phyloP scores from a whole-genome alignment of 35 echinoderm and acorn worm genomes.

The Diadema setosum region DNA sequence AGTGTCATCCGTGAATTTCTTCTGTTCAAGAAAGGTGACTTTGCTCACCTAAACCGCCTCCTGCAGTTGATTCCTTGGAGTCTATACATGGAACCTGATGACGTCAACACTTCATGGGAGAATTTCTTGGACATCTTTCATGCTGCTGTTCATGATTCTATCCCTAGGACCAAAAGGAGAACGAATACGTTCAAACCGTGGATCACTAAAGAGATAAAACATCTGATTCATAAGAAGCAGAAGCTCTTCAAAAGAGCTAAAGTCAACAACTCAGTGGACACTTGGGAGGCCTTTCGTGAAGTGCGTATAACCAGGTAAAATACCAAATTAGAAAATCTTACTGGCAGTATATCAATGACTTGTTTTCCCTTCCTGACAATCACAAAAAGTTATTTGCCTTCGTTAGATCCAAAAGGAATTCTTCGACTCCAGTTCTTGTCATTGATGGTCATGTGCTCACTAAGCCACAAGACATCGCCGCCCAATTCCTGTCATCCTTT shows the following conservation, averaged over 20 bases:
- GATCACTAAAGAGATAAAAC: constrained; percentile 23
- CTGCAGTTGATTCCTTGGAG: not conserved
- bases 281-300: not conserved
- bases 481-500: not conserved
- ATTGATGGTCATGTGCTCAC: not conserved
- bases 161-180: not conserved
- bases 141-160: not conserved
- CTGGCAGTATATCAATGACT: not conserved
- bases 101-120: not conserved
- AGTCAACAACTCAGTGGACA: not conserved
- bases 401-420: not conserved
- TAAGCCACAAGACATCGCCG: not conserved
- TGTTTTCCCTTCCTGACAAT: not conserved
- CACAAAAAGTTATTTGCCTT: not conserved
- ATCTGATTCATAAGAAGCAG: not conserved
- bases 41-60: not conserved
- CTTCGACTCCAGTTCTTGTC: not conserved
- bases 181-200: not conserved
- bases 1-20: not conserved
- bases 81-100: not conserved
- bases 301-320: not conserved
- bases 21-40: not conserved
- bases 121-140: constrained; percentile 14
- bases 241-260: not conserved
- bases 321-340: not conserved